Conservation (phyloP, 2,888 invertebrate species). For the Flabesymbios commensalis region DNA sequence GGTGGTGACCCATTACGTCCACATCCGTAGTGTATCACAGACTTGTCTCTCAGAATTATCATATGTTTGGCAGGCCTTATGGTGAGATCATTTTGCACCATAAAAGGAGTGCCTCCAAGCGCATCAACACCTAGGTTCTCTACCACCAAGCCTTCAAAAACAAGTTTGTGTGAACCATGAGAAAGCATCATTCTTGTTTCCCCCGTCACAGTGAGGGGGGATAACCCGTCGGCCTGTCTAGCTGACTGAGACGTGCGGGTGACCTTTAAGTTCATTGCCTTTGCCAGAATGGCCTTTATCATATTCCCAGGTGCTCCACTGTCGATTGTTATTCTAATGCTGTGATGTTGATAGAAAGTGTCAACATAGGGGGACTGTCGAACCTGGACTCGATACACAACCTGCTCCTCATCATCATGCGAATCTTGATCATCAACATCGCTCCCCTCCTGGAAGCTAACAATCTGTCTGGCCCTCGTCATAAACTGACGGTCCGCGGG, state of each 20-base stretch:
- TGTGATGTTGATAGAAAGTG: conserved; percentile 27
- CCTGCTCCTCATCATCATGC: too few species aligned
- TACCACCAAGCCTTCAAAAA: conserved; percentile 18
- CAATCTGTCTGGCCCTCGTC: too few species aligned
- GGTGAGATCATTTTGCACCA: conserved; percentile 17
- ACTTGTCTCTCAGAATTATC: not conserved
- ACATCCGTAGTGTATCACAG: too few species aligned
- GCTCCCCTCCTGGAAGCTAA: too few species aligned
- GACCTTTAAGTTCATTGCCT: not conserved
- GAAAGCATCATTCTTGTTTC: not conserved
- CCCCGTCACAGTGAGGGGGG: not conserved
- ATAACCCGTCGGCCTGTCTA: not conserved
- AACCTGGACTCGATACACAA: conserved; percentile 29
- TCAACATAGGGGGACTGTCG: conserved; percentile 29
- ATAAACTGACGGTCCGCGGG: too few species aligned
- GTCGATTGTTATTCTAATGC: conserved; percentile 28
- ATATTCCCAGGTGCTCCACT: conserved; percentile 10
- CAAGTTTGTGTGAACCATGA: not conserved
- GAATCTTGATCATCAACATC: too few species aligned
- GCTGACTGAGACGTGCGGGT: not conserved
- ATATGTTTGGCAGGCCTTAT: conserved; percentile 8
- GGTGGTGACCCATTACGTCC: too few species aligned
- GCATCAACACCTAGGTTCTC: conserved; percentile 17
- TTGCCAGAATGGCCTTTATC: conserved; percentile 3
- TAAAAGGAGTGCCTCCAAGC: conserved; percentile 23